phyloP scores from a whole-genome alignment of 2,113 vertebrate genomes.

The Seriola quinqueradiata region DNA sequence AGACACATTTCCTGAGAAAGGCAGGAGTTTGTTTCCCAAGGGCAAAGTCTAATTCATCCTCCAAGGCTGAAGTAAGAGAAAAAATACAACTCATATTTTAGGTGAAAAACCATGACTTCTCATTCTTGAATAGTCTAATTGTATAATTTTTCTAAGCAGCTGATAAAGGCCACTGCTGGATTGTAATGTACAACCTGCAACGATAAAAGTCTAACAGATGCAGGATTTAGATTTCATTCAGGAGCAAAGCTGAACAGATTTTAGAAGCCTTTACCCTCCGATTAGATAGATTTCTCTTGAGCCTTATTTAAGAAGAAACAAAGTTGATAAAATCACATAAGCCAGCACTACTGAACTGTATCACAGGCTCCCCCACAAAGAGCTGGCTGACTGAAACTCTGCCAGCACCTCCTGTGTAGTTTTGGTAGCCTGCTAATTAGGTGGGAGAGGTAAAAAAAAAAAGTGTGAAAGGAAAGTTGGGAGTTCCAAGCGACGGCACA shows the following conservation, averaged over 20 bases:
- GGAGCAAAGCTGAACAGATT: constrained; percentile 37
- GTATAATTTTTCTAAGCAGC: not conserved
- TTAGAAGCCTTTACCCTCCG: constrained; percentile 50
- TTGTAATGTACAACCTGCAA: constrained; percentile 2
- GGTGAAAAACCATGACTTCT: not conserved
- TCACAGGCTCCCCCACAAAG: constrained; percentile 64
- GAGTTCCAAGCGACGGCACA: constrained; percentile 23
- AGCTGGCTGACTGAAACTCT: constrained; percentile 61
- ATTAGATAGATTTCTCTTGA: constrained; percentile 65
- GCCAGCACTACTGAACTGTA: constrained; percentile 63
- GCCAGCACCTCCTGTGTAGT: constrained; percentile 66
- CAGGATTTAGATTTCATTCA: constrained; percentile 39
- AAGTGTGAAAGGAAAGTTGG: constrained; percentile 35
- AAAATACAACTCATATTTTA: not conserved
- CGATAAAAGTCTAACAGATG: constrained; percentile 43
- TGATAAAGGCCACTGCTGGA: constrained; percentile 10
- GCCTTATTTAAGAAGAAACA: constrained; percentile 66
- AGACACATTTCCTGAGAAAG: constrained; percentile 98
- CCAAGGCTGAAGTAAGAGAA: constrained; percentile 87
- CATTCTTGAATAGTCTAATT: not conserved
- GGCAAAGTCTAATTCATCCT: constrained; percentile 98
- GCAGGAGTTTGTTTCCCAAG: constrained; percentile 97
- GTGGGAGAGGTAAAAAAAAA: constrained; percentile 17
- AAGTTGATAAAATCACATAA: constrained; percentile 77
- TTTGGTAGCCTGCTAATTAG: constrained; percentile 57